These are phyloP conservation scores for Phyllotreta striolata DNA, from an alignment of 2,888 invertebrate genomes.

Conservation along the genomic window DNA sequence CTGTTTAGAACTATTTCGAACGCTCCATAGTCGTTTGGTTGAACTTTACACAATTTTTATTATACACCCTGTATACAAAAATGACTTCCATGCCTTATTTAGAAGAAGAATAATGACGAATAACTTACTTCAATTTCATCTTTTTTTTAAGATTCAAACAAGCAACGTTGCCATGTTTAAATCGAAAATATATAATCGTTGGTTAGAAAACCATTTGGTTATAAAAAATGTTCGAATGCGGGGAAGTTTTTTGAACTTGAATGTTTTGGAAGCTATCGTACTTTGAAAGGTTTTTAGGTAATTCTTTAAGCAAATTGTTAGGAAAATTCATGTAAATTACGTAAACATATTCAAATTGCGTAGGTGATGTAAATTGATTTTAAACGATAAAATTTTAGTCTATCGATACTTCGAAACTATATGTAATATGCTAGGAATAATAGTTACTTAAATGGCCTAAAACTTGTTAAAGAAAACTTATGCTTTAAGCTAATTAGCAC, in stretches of 20 bases:
- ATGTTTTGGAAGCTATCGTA: slow-evolving; percentile 23
- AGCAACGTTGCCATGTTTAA: no score
- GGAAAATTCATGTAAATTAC: slow-evolving; percentile 14
- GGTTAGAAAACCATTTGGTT: no score
- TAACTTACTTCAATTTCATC: no score
- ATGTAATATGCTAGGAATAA: background rate
- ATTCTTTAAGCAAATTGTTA: slow-evolving; percentile 18
- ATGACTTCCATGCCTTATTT: no score
- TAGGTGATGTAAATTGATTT: slow-evolving; percentile 14
- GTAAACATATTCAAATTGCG: slow-evolving; percentile 9
- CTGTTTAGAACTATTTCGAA: no score
- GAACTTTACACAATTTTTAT: no score
- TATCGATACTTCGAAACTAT: background rate
- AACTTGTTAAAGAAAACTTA: background rate
- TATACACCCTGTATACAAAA: no score
- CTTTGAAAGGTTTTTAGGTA: slow-evolving; percentile 16
- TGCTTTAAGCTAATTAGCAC: slow-evolving; percentile 1
- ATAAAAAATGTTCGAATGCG: no score
- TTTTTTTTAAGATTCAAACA: no score
- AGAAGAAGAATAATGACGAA: no score
- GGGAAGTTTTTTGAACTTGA: slow-evolving; percentile 14
- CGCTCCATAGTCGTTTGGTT: no score
- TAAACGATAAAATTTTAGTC: background rate
- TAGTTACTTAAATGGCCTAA: slow-evolving; percentile 14
- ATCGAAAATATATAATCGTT: no score